phyloP scores from a whole-genome alignment of 2,113 vertebrate genomes.

The cat (Felis catus) region DNA sequence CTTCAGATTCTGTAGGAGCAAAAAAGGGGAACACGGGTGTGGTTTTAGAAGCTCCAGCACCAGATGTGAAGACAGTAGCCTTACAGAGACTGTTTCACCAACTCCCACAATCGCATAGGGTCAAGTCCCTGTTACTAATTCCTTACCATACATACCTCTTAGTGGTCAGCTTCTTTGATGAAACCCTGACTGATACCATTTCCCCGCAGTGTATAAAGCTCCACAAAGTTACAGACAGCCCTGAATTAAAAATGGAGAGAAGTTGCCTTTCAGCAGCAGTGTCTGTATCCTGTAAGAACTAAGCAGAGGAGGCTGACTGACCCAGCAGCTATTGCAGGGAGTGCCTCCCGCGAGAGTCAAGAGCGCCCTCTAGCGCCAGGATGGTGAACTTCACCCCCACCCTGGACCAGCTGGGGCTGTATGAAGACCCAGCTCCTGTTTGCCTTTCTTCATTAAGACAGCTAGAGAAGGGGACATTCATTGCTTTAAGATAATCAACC shows the following conservation, averaged over 20 bases:
- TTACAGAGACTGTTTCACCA: neutral
- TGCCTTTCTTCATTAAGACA: neutral
- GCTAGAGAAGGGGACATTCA: neutral
- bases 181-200: neutral
- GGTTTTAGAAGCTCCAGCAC: neutral
- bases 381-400: neutral
- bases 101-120: neutral
- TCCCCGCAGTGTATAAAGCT: neutral
- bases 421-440: neutral
- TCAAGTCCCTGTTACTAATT: neutral
- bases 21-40: too few relatives aligned
- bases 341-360: neutral
- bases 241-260: too few relatives aligned
- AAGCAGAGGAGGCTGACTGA: neutral
- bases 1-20: neutral
- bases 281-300: neutral
- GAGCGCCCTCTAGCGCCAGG: neutral
- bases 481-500: neutral
- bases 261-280: neutral
- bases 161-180: neutral
- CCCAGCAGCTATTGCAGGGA: too few relatives aligned
- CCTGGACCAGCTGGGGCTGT: too few relatives aligned
- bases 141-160: neutral
- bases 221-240: neutral
- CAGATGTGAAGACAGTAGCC: neutral